Evolutionary conservation across 2,797 vertebrate genomes (phyloP), one percentile per base, ranked within the genome.

Genomic region (Crocidura indochinensis): DNA sequence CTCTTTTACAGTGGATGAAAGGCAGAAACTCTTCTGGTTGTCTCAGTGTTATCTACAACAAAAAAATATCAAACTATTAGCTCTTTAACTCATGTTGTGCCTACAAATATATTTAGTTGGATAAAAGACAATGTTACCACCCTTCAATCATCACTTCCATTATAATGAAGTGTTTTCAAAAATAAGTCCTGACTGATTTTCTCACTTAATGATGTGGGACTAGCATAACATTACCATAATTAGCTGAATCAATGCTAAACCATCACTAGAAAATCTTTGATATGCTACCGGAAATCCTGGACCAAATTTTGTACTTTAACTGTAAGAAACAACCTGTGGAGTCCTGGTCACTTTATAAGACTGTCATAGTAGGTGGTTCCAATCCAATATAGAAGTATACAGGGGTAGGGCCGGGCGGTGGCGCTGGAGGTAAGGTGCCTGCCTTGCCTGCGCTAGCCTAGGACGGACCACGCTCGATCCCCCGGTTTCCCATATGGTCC

Each of bases 251-350:
- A 65, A 8, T 68, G 7, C 29, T 38, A 10, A 1, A 2, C 79
- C 73, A 29, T 90, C 82, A 67, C 46, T 51, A 14, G 46, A 38
- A 27, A 51, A 56, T 71, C 64, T 27, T 26, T 67, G 51, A 79
- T 51, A 80, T 88, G 88, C 86, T 80, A 72, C 49, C n/a, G 69
- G 20, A 93, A 89, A 22, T 19, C 46, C 75, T 64, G 82, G 6
- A 47, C 15, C 68, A 77, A 83, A 89, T 74, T 91, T 93, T 46
- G 6, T 56, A 53, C 60, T 75, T 88, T 72, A 94, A 93, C 64
- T 85, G 31, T 4, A 3, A 88, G 60, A 78, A 81, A 81, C 53
- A 26, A 1, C 68, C 68, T 71, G 31, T 87, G 22, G 6, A 86
- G 31, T 92, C 22, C 47, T 79, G 24, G 14, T 46, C 51, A 56